Percentiles rank a stretch among this genome's conserved stretches.
phyloP scores from a whole-genome alignment of 2,797 vertebrate genomes.

The Protonibea diacanthus region DNA sequence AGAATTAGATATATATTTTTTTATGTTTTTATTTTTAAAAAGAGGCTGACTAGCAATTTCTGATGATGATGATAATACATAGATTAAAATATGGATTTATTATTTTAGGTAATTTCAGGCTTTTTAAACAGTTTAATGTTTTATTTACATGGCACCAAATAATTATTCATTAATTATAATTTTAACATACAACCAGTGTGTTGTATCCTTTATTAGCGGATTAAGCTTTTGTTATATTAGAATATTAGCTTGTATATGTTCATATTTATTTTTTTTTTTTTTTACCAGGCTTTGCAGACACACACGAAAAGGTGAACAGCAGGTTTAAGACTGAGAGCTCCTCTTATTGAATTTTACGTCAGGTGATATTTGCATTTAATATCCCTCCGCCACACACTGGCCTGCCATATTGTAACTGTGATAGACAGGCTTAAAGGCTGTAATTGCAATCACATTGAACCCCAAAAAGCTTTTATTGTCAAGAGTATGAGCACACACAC shows the following conservation, averaged over 20 bases:
- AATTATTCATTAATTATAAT: slow-evolving; percentile 7
- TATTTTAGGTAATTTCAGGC: not conserved
- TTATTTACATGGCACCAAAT: not conserved
- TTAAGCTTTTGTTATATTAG: not conserved
- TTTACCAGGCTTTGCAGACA: not conserved
- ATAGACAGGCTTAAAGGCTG: slow-evolving; percentile 49
- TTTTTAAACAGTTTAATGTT: not conserved
- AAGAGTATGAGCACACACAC: slow-evolving; percentile 7
- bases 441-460: slow-evolving; percentile 56
- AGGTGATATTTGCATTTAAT: slow-evolving; percentile 70
- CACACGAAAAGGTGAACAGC: slow-evolving; percentile 28
- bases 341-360: slow-evolving; percentile 49
- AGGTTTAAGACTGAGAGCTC: slow-evolving; percentile 32
- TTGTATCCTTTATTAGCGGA: not conserved
- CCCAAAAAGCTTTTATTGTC: slow-evolving; percentile 51
- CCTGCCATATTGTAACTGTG: slow-evolving; percentile 50
- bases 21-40: not conserved
- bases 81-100: not conserved
- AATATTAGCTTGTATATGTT: not conserved
- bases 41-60: not conserved
- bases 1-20: not conserved
- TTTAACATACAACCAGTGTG: not conserved
- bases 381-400: slow-evolving; percentile 39
- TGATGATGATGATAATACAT: not conserved
- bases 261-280: slow-evolving; percentile 8